These are phyloP conservation scores for Hapalemur alaotrensis DNA, from an alignment of 2,797 vertebrate species.

Conservation along the genomic window DNA sequence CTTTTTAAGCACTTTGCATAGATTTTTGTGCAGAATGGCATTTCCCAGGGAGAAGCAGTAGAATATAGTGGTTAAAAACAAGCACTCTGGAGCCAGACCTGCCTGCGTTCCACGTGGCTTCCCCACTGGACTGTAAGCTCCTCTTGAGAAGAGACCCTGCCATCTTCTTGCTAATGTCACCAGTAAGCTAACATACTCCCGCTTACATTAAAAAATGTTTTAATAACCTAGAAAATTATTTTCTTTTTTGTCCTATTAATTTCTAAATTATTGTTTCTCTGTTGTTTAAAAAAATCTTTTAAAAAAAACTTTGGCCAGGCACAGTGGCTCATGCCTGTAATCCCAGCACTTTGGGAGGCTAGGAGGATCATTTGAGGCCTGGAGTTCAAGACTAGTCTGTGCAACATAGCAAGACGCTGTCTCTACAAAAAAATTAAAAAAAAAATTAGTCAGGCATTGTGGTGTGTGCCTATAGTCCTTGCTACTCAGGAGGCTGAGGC, in stretches of 20 bases:
- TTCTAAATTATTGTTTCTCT: neutral
- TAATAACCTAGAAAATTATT: neutral
- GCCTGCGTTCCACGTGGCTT: neutral
- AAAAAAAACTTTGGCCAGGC: neutral
- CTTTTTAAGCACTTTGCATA: neutral
- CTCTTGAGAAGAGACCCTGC: neutral
- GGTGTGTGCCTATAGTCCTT: neutral
- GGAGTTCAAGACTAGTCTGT: neutral
- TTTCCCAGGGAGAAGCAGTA: neutral
- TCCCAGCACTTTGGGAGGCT: neutral
- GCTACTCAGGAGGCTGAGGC: neutral
- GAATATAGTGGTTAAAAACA: neutral
- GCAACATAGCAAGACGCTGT: neutral
- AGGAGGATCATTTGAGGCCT: too few species aligned
- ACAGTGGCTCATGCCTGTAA: neutral
- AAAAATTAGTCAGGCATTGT: neutral
- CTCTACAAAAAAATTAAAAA: neutral
- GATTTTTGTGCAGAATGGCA: neutral
- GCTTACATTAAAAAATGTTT: neutral
- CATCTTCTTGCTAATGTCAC: neutral
- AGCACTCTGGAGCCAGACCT: neutral
- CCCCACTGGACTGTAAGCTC: neutral
- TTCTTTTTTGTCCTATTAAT: neutral
- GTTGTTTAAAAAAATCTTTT: neutral
- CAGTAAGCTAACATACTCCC: neutral